Percentiles rank a stretch among this genome's conserved stretches.
Evolutionary conservation across 53 echinoderm and acorn worm genomes (phyloP).

Genomic region (Echinarachnius parma): DNA sequence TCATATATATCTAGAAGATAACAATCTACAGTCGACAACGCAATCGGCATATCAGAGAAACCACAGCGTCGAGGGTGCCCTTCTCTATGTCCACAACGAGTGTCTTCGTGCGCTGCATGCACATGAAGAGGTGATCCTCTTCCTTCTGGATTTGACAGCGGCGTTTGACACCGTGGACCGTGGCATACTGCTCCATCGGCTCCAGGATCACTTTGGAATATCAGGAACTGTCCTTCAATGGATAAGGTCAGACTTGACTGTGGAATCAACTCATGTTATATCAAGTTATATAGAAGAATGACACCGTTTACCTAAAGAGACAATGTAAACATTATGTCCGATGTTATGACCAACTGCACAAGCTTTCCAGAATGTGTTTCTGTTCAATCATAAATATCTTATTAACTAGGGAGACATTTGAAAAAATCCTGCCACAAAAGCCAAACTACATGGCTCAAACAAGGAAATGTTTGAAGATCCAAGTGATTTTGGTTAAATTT

Average conservation of each 20-base stretch:
- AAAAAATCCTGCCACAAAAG: too few species aligned
- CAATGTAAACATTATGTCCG: too few species aligned
- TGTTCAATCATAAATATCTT: too few species aligned
- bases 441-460: too few species aligned
- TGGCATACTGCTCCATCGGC: slow-evolving; percentile 19
- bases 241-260: slow-evolving; percentile 26
- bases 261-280: too few species aligned
- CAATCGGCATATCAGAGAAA: slow-evolving; percentile 25
- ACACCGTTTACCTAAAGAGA: too few species aligned
- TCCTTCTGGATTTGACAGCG: slow-evolving; percentile 23
- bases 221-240: slow-evolving; percentile 24
- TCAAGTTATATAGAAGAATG: too few species aligned
- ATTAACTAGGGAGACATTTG: too few species aligned
- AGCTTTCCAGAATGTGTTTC: too few species aligned
- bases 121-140: slow-evolving; percentile 10
- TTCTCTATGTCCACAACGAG: slow-evolving; percentile 14
- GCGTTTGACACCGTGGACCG: slow-evolving; percentile 53
- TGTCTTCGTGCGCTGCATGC: slow-evolving; percentile 3
- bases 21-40: slow-evolving; percentile 11
- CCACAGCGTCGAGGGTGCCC: slow-evolving; percentile 25
- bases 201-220: slow-evolving; percentile 21
- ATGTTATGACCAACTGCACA: too few species aligned
- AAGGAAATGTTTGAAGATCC: too few species aligned
- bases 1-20: slow-evolving; percentile 11
- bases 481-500: too few species aligned